phyloP scores from a whole-genome alignment of 2,888 invertebrate species.

The Caenorhabditis sulstoni region DNA sequence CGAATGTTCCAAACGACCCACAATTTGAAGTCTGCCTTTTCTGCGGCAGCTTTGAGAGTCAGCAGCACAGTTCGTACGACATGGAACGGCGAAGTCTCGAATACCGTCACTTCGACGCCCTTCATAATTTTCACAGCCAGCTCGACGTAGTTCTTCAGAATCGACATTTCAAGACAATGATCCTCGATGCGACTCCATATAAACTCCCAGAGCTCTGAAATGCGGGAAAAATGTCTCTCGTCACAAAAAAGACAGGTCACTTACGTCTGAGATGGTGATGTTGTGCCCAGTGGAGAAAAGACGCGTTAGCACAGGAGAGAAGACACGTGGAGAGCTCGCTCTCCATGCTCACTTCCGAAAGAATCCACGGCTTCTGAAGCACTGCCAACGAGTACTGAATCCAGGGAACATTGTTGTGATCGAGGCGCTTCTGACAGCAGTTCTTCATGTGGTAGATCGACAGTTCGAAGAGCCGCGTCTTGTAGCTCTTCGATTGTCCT shows the following conservation, averaged over 20 bases:
- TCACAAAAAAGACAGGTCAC: too few relatives aligned
- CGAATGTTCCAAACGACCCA: background rate
- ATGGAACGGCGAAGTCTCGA: slow-evolving; percentile 9
- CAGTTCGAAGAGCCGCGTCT: slow-evolving; percentile 27
- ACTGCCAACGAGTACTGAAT: slow-evolving; percentile 15
- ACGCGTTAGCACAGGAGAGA: slow-evolving; percentile 1
- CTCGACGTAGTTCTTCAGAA: slow-evolving; percentile 26
- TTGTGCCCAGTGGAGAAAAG: slow-evolving; percentile 25
- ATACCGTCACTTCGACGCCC: slow-evolving; percentile 24
- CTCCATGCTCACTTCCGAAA: slow-evolving; percentile 10
- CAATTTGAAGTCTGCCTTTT: background rate
- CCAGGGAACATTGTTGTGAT: slow-evolving; percentile 25
- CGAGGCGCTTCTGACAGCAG: slow-evolving; percentile 17
- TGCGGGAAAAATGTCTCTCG: too few relatives aligned
- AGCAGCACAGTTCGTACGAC: slow-evolving; percentile 6
- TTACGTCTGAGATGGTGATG: slow-evolving; percentile 15
- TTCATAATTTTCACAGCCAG: slow-evolving; percentile 26
- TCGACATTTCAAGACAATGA: background rate
- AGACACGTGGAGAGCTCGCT: slow-evolving; percentile 20
- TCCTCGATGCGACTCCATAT: slow-evolving; percentile 24
- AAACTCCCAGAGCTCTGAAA: slow-evolving; percentile 30
- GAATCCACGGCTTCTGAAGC: background rate
- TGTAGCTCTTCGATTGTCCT: background rate
- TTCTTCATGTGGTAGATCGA: slow-evolving; percentile 20
- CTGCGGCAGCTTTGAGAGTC: slow-evolving; percentile 1